Percentiles rank a stretch among this genome's conserved stretches.
Conservation (phyloP, 2,888 invertebrate genomes). For the Phengaris arion region DNA sequence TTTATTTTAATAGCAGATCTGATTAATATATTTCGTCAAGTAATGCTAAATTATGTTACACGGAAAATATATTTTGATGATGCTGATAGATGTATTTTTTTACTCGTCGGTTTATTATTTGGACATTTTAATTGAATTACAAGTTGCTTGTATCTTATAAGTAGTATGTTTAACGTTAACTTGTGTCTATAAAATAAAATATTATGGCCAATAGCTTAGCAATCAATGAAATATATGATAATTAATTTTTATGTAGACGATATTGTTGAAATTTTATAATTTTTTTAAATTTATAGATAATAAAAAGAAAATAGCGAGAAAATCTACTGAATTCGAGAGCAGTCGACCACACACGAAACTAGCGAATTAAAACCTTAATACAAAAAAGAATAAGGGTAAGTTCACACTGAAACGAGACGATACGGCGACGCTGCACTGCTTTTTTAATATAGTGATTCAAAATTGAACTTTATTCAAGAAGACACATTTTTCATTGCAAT, state of each 20-base stretch:
- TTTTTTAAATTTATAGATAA: not conserved
- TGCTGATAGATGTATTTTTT: not conserved
- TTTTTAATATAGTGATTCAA: too few species aligned
- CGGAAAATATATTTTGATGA: not conserved
- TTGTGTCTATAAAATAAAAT: too few species aligned
- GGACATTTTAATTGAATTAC: too few species aligned
- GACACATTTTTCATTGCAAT: too few species aligned
- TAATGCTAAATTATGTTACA: not conserved
- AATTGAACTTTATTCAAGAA: too few species aligned
- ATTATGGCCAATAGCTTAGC: not conserved
- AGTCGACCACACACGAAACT: slow-evolving; percentile 19
- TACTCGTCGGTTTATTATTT: not conserved
- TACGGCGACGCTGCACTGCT: too few species aligned
- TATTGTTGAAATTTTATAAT: not conserved
- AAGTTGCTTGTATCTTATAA: too few species aligned
- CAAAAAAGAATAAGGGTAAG: too few species aligned
- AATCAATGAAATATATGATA: not conserved
- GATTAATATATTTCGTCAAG: not conserved
- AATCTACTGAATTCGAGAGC: slow-evolving; percentile 12
- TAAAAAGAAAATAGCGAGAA: not conserved
- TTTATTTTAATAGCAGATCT: not conserved
- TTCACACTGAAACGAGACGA: too few species aligned
- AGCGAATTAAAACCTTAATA: slow-evolving; percentile 13
- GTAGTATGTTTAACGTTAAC: too few species aligned
- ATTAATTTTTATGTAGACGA: not conserved